phyloP scores from a whole-genome alignment of 2,888 invertebrate genomes.

The Nephrotoma appendiculata region DNA sequence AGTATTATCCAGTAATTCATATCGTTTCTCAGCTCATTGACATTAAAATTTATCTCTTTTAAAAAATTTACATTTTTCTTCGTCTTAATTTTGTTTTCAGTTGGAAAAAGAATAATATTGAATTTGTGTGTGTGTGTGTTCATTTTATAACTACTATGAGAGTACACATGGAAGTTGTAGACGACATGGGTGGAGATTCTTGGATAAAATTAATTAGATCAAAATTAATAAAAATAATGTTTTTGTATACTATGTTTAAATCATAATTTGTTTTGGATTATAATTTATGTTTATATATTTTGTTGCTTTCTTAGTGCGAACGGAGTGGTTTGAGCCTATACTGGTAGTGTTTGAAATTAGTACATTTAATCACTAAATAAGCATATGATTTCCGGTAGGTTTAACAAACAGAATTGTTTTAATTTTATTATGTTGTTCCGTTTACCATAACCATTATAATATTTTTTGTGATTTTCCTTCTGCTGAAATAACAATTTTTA shows the following conservation, averaged over 20 bases:
- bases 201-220: not conserved
- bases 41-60: not conserved
- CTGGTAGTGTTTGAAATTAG: not conserved
- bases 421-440: too few relatives aligned
- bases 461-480: too few relatives aligned
- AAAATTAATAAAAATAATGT: not conserved
- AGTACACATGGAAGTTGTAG: not conserved
- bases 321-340: not conserved
- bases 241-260: not conserved
- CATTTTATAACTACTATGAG: not conserved
- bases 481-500: too few relatives aligned
- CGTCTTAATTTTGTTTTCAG: not conserved
- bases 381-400: too few relatives aligned
- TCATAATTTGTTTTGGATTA: not conserved
- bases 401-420: too few relatives aligned
- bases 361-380: not conserved
- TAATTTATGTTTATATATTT: not conserved
- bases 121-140: not conserved
- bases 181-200: not conserved
- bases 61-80: not conserved
- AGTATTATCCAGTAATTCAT: not conserved
- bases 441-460: too few relatives aligned
- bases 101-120: not conserved
- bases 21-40: not conserved
- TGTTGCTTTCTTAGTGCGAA: not conserved